Evolutionary conservation across 2,888 invertebrate genomes (phyloP).

Genomic region (Anodontia alba): DNA sequence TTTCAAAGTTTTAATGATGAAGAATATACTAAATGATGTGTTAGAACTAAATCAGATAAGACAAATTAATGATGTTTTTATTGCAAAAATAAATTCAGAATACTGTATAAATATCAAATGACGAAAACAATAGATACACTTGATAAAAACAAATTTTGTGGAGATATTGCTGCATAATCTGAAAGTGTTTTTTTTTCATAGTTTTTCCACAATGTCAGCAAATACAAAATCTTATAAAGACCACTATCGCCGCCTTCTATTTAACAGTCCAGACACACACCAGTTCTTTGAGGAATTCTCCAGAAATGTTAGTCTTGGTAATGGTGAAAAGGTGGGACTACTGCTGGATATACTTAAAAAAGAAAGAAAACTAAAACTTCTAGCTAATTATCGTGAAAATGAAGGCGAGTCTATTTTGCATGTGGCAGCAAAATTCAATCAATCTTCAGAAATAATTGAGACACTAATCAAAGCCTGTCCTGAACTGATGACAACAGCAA

Average conservation of each 20-base stretch:
- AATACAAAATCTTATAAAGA: conserved; percentile 55
- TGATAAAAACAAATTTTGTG: no score
- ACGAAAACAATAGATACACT: no score
- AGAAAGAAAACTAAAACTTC: conserved; percentile 35
- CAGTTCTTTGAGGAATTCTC: conserved; percentile 48
- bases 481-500: conserved; percentile 53
- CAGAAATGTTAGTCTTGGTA: conserved; percentile 41
- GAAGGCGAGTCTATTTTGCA: conserved; percentile 66
- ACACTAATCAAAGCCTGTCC: conserved; percentile 58
- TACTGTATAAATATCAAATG: no score
- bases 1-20: no score
- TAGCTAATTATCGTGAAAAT: conserved; percentile 45
- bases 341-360: conserved; percentile 47
- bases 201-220: conserved; percentile 37
- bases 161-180: no score
- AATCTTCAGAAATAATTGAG: conserved; percentile 53
- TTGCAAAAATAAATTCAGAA: no score
- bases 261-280: conserved; percentile 37
- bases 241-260: conserved; percentile 47
- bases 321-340: conserved; percentile 44
- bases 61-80: no score
- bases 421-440: conserved; percentile 65
- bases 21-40: no score
- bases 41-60: no score
- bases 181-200: no score